Conservation (phyloP, 2,888 invertebrate genomes). For the Ectemnius continuus region DNA sequence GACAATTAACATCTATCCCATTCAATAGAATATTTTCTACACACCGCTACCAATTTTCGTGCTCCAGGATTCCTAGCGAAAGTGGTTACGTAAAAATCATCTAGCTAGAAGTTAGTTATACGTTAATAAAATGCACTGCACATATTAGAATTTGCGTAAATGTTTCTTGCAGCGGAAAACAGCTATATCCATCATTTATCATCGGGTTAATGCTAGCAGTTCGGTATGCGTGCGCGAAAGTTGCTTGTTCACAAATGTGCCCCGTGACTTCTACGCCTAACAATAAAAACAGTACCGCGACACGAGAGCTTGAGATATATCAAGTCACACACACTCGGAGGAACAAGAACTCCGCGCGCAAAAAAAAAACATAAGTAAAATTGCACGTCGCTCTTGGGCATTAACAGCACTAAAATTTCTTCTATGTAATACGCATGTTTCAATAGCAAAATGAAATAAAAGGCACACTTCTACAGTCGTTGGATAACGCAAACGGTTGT, state of each 20-base stretch:
- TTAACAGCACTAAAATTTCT: slow-evolving; percentile 39
- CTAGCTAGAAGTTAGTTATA: slow-evolving; percentile 27
- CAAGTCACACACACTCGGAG: too few relatives aligned
- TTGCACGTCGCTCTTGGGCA: slow-evolving; percentile 25
- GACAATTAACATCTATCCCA: slow-evolving; percentile 36
- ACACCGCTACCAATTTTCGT: slow-evolving; percentile 27
- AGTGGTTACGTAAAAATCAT: slow-evolving; percentile 15
- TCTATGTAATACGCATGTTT: slow-evolving; percentile 24
- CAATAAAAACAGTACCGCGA: too few relatives aligned
- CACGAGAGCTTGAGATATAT: too few relatives aligned
- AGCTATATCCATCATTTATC: background rate
- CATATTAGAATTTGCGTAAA: slow-evolving; percentile 1
- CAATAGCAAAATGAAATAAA: slow-evolving; percentile 27
- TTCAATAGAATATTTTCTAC: slow-evolving; percentile 24
- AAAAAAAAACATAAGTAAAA: slow-evolving; percentile 30
- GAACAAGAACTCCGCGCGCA: background rate
- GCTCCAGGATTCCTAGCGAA: slow-evolving; percentile 13
- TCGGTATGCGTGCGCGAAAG: background rate
- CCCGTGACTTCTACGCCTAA: background rate
- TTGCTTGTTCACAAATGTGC: background rate
- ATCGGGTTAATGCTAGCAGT: background rate
- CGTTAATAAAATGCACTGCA: slow-evolving; percentile 30
- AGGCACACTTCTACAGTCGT: slow-evolving; percentile 18
- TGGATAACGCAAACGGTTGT: slow-evolving; percentile 40
- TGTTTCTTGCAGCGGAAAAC: background rate